phyloP scores from a whole-genome alignment of 1,140 invertebrate genomes.

The Zaprionus ghesquierei region DNA sequence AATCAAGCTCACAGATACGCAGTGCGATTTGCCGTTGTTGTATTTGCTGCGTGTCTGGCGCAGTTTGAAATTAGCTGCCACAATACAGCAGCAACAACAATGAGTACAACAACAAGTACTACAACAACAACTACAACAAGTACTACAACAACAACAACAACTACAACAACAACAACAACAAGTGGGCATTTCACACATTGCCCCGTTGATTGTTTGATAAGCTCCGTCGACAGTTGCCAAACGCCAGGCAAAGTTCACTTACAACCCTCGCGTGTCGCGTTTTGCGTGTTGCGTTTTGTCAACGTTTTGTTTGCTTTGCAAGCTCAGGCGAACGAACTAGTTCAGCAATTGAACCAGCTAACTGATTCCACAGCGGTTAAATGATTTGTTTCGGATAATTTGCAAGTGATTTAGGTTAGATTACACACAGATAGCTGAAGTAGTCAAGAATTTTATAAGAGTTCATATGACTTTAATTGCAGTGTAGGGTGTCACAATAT shows the following conservation, averaged over 20 bases:
- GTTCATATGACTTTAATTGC: no score
- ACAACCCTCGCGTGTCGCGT: constrained; percentile 25
- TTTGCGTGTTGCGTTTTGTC: not conserved
- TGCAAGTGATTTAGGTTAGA: no score
- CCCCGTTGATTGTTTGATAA: constrained; percentile 54
- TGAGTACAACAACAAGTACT: not conserved
- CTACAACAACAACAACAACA: not conserved
- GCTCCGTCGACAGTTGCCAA: constrained; percentile 14
- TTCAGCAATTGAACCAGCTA: not conserved
- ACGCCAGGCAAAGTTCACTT: constrained; percentile 36
- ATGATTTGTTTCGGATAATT: no score
- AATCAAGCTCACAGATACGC: constrained; percentile 28
- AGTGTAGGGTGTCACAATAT: no score
- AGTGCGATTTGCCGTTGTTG: constrained; percentile 2
- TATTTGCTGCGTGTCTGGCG: constrained; percentile 7
- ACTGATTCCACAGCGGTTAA: not conserved
- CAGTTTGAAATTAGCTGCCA: constrained; percentile 15
- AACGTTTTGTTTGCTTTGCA: not conserved
- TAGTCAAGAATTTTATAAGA: no score
- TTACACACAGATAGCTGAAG: no score
- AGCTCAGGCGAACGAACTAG: not conserved
- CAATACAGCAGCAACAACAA: not conserved
- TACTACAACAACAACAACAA: constrained; percentile 5
- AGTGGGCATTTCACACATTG: constrained; percentile 61
- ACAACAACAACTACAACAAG: no score